Conservation (phyloP, 2,797 vertebrate genomes). For the Australoheros facetus region DNA sequence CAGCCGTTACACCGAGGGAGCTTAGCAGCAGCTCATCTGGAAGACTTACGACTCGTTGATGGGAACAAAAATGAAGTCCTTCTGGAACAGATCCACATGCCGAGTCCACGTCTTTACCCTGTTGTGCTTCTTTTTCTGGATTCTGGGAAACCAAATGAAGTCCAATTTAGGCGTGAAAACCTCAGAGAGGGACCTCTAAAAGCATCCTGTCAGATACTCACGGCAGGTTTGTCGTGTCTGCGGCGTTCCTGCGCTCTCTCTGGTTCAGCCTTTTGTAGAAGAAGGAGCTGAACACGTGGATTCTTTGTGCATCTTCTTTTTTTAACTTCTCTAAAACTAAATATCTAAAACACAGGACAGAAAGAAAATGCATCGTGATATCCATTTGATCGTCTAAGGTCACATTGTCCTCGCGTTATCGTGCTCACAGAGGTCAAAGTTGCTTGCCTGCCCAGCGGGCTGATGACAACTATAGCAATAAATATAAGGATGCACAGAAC, state of each 20-base stretch:
- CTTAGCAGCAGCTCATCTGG: neutral
- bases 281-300: constrained; percentile 98
- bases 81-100: constrained; percentile 97
- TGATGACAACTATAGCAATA: too few relatives aligned
- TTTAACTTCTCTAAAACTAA: constrained; percentile 95
- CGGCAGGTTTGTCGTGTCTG: constrained; percentile 90
- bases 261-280: constrained; percentile 99
- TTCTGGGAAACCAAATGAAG: constrained; percentile 72
- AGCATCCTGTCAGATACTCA: constrained; percentile 71
- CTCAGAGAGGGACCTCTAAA: fast-evolving
- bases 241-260: constrained; percentile 87
- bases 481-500: too few relatives aligned
- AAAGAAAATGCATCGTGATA: neutral
- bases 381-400: too few relatives aligned
- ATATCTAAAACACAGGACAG: constrained; percentile 81
- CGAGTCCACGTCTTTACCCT: constrained; percentile 98
- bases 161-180: fast-evolving
- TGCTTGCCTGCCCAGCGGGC: too few relatives aligned
- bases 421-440: too few relatives aligned
- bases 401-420: too few relatives aligned
- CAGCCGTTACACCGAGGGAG: too few relatives aligned
- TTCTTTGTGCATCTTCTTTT: constrained; percentile 92
- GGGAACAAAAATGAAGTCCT: constrained; percentile 98
- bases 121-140: constrained; percentile 94
- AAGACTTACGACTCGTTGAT: constrained; percentile 98